Conservation (phyloP, 2,113 vertebrate species). For the Indicator indicator region DNA sequence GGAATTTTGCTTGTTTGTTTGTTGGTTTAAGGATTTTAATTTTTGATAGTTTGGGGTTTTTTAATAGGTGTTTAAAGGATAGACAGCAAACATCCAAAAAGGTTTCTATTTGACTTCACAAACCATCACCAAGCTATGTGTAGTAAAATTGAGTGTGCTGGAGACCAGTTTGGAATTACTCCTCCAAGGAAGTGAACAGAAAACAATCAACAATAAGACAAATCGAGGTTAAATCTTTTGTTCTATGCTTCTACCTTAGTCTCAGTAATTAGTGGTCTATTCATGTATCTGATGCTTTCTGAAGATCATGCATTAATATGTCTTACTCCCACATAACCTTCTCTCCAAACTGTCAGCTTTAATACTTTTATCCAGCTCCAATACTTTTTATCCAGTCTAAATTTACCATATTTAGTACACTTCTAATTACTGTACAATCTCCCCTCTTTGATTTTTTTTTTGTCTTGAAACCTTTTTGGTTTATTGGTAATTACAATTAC, state of each 20-base stretch:
- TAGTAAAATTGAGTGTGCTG: neutral
- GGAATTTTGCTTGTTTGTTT: too few relatives aligned
- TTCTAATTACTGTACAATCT: conserved; percentile 1
- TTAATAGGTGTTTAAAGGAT: neutral
- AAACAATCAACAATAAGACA: neutral
- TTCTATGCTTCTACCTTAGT: neutral
- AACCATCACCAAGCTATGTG: neutral
- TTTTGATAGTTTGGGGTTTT: neutral
- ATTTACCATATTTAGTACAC: neutral
- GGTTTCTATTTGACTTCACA: neutral
- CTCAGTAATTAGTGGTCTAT: neutral
- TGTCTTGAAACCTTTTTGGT: conserved; percentile 7
- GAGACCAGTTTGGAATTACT: neutral
- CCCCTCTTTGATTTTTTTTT: neutral
- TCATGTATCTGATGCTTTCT: neutral
- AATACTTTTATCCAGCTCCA: neutral
- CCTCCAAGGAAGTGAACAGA: neutral
- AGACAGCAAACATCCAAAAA: neutral
- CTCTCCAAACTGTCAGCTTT: neutral
- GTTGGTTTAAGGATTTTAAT: too few relatives aligned
- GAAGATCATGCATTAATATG: neutral
- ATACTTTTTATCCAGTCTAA: neutral
- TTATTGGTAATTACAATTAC: too few relatives aligned
- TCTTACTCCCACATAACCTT: neutral
- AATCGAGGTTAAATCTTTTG: neutral